phyloP scores from a whole-genome alignment of 2,888 invertebrate genomes.

The Brachynemurus nebulosus region DNA sequence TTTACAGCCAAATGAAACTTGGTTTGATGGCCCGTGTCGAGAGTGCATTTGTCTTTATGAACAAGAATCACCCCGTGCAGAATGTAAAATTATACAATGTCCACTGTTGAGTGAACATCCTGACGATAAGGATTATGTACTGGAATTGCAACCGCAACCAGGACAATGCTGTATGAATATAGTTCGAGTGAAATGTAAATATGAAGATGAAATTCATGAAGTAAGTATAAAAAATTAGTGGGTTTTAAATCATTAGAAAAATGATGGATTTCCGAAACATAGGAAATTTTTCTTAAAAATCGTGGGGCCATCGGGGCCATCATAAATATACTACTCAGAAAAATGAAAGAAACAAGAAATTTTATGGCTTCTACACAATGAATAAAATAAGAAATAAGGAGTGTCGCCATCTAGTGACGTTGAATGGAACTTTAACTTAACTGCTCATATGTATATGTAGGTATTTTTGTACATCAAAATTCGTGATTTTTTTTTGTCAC shows the following conservation, averaged over 20 bases:
- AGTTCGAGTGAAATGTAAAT: slow-evolving; percentile 43
- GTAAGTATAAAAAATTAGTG: slow-evolving; percentile 1
- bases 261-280: no score
- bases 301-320: no score
- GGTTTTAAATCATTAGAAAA: background rate
- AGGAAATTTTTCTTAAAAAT: no score
- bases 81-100: slow-evolving; percentile 42
- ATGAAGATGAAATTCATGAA: slow-evolving; percentile 21
- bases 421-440: no score
- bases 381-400: no score
- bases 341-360: no score
- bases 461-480: no score
- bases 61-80: slow-evolving; percentile 25
- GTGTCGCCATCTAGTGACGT: no score
- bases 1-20: slow-evolving; percentile 39
- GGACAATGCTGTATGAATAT: slow-evolving; percentile 50
- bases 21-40: slow-evolving; percentile 59
- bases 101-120: slow-evolving; percentile 29
- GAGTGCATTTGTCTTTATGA: slow-evolving; percentile 41
- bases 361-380: no score
- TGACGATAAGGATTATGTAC: slow-evolving; percentile 39
- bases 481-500: no score
- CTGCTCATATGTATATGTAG: no score
- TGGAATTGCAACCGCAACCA: slow-evolving; percentile 37
- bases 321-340: no score